Evolutionary conservation across 2,888 invertebrate species (phyloP), one percentile per base, ranked within the genome.

Genomic region (Caenorhabditis angaria): DNA sequence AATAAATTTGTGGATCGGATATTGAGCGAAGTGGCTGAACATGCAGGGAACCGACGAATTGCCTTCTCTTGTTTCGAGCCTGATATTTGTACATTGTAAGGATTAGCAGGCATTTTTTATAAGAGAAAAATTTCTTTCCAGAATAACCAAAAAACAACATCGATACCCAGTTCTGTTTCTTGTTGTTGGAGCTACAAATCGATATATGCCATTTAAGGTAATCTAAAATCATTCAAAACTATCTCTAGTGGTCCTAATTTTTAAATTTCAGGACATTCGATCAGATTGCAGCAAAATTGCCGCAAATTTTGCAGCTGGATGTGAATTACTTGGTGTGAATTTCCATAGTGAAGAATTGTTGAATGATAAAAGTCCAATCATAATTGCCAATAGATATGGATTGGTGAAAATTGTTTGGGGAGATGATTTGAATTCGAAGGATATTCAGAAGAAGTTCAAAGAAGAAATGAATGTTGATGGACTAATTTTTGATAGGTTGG

Each of bases 21-120:
- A 78, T 90, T 99, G 68, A 92, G 93, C 88, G 70, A 93, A 22
- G 93, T 96, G 0, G 89, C 96, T 77, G 91, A 92, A 76, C 90
- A 94, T 88, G 94, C 93, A 6, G 93, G 92, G 5, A 90, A 91
- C 14, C 91, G 99, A 20, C 92, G 93, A 70, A 93, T 99, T 67
- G 92, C 97, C n/a, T 93, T 97, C 85, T 95, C 95, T 0, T 94
- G 94, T 83, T 97, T 97, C 88, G 94, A 97, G 89, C 94, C 97
- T 0, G 96, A 97, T 88, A 93, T 96, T 80, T 97, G 97, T 88
- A 92, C 93, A 2, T 93, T 96, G 70, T 78, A 59, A 65, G 77
- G n/a, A 3, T 12, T 32, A 8, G 6, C 5, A 12, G 32, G 32
- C 12, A 8, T 32, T 32, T 32, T 32, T 32, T 32, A 12, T 5